These are phyloP conservation scores for Rhegmatorhina hoffmannsi DNA, from an alignment of 2,113 vertebrate species.

Conservation along the genomic window DNA sequence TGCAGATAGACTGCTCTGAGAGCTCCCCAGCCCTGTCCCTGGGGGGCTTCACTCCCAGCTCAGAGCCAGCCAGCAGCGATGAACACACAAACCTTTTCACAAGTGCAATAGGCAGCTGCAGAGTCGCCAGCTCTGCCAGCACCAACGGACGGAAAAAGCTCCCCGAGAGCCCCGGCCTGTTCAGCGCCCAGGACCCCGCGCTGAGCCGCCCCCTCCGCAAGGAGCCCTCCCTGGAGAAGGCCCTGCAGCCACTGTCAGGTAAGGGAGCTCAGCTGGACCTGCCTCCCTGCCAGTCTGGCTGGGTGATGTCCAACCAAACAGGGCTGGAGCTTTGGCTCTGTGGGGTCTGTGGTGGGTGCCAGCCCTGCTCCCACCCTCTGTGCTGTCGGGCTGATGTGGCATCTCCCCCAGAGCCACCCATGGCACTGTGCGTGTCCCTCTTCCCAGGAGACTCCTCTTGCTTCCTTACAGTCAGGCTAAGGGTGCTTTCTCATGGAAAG, in stretches of 20 bases:
- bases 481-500: neutral
- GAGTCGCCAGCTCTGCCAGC: conserved; percentile 56
- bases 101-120: conserved; percentile 85
- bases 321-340: accelerated
- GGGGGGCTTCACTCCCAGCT: conserved; percentile 75
- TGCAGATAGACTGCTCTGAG: conserved; percentile 81
- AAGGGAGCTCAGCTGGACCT: conserved; percentile 64
- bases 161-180: conserved; percentile 72
- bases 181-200: conserved; percentile 71
- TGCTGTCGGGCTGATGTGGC: accelerated
- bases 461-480: neutral
- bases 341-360: accelerated
- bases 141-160: conserved; percentile 72
- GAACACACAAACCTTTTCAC: conserved; percentile 93
- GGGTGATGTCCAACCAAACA: accelerated
- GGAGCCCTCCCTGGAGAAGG: conserved; percentile 81
- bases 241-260: conserved; percentile 79
- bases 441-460: neutral
- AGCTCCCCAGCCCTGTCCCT: conserved; percentile 70
- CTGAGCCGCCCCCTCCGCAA: conserved; percentile 78
- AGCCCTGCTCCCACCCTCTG: neutral
- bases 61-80: conserved; percentile 72
- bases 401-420: neutral
- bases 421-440: accelerated
- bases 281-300: neutral